Evolutionary conservation across 2,888 invertebrate genomes (phyloP).

Genomic region (Dysmachus trigonus): DNA sequence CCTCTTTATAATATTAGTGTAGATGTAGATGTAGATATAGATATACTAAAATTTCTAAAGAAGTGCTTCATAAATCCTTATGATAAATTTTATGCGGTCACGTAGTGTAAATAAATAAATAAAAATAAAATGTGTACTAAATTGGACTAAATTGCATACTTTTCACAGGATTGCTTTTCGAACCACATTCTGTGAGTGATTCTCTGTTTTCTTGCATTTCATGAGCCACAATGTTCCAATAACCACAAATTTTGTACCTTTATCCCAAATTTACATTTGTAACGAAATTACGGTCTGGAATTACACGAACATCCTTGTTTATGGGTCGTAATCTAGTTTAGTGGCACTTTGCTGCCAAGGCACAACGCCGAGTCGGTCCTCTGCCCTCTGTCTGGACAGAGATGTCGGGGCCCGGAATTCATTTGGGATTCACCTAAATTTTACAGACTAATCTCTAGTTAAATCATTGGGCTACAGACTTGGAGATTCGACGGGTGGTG

Average conservation of each 20-base stretch:
- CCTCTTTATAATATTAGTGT: no score
- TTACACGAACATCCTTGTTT: constrained; percentile 33
- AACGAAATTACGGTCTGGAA: constrained; percentile 34
- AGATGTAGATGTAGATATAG: no score
- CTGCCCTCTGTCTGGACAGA: not conserved
- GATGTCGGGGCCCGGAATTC: constrained; percentile 1
- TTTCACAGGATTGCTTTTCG: not conserved
- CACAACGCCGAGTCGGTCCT: not conserved
- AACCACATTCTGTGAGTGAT: not conserved
- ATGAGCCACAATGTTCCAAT: constrained; percentile 24
- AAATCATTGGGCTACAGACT: constrained; percentile 16
- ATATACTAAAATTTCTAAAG: no score
- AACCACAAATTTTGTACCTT: constrained; percentile 25
- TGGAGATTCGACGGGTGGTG: not conserved
- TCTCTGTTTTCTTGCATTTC: not conserved
- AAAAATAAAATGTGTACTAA: no score
- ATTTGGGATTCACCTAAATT: constrained; percentile 26
- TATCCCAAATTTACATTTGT: constrained; percentile 36
- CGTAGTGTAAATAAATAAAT: no score
- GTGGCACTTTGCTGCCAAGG: not conserved
- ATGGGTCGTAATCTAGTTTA: constrained; percentile 32
- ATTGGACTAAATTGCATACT: not conserved
- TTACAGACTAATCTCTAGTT: constrained; percentile 11
- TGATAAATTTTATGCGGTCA: no score
- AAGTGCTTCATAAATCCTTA: no score